phyloP scores from a whole-genome alignment of 2,888 invertebrate species.

The Clunio marinus region DNA sequence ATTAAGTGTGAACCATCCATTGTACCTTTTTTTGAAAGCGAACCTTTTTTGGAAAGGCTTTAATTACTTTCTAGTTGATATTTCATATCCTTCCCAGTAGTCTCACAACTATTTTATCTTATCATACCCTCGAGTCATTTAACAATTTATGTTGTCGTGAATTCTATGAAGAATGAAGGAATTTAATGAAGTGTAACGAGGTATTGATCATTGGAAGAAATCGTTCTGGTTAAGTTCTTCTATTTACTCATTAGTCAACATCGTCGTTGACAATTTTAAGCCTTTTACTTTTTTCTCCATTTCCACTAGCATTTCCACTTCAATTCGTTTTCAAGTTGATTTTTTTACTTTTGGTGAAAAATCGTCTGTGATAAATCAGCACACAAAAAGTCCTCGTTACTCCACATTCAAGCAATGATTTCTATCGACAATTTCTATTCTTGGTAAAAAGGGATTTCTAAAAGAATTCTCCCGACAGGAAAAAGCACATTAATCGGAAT shows the following conservation, averaged over 20 bases:
- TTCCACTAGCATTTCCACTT: not conserved
- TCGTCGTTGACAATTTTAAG: not conserved
- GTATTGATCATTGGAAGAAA: not conserved
- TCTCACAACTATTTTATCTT: not conserved
- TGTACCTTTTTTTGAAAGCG: not conserved
- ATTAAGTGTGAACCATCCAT: not conserved
- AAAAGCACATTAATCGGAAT: not conserved
- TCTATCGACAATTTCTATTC: not conserved
- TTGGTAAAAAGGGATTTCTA: not conserved
- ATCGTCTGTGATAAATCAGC: conserved; percentile 25
- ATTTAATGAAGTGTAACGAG: not conserved
- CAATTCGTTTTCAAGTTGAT: not conserved
- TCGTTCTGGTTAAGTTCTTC: not conserved
- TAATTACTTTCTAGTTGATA: not conserved
- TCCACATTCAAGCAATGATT: not conserved
- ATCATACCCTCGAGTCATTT: not conserved
- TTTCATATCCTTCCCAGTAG: not conserved
- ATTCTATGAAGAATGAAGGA: not conserved
- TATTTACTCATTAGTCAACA: not conserved
- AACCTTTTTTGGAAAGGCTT: no score
- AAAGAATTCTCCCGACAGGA: not conserved
- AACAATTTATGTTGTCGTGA: not conserved
- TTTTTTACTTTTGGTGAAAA: no score
- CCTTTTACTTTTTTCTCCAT: not conserved
- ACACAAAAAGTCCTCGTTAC: not conserved